Evolutionary conservation across 2,113 vertebrate genomes (phyloP).

Genomic region (Ptychochromis oligacanthus): DNA sequence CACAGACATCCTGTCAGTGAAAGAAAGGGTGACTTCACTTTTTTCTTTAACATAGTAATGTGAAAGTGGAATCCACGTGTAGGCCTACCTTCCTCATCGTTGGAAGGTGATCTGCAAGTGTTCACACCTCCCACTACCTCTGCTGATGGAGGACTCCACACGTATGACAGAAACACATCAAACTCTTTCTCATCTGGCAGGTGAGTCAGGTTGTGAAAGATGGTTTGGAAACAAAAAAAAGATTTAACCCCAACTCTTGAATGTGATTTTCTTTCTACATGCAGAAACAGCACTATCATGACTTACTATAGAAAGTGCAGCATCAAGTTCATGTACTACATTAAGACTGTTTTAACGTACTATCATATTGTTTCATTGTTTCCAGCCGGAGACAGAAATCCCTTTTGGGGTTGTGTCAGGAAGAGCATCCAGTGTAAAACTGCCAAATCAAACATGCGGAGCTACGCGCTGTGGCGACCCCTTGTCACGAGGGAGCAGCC

Average conservation of each 20-base stretch:
- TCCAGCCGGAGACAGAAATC: too few species aligned
- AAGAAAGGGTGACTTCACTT: background rate
- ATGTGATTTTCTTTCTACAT: background rate
- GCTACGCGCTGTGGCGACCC: too few species aligned
- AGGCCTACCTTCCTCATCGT: constrained; percentile 31
- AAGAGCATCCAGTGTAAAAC: too few species aligned
- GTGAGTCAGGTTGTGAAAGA: background rate
- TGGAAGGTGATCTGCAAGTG: background rate
- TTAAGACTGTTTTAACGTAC: background rate
- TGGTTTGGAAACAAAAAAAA: background rate
- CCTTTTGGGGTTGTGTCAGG: too few species aligned
- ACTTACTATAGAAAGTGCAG: background rate
- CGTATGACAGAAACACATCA: constrained; percentile 88
- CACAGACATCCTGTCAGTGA: constrained; percentile 4
- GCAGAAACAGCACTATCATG: background rate
- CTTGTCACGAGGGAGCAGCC: too few species aligned
- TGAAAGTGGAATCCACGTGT: background rate
- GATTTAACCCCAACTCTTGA: background rate
- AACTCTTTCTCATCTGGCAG: constrained; percentile 84
- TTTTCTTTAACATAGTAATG: background rate
- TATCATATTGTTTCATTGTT: too few species aligned
- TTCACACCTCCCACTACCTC: constrained; percentile 17
- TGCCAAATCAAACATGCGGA: too few species aligned
- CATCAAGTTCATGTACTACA: background rate
- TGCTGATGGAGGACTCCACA: constrained; percentile 59